These are phyloP conservation scores for Coranthus polyacanthus DNA, from an alignment of 2,797 vertebrate species.

Conservation along the genomic window DNA sequence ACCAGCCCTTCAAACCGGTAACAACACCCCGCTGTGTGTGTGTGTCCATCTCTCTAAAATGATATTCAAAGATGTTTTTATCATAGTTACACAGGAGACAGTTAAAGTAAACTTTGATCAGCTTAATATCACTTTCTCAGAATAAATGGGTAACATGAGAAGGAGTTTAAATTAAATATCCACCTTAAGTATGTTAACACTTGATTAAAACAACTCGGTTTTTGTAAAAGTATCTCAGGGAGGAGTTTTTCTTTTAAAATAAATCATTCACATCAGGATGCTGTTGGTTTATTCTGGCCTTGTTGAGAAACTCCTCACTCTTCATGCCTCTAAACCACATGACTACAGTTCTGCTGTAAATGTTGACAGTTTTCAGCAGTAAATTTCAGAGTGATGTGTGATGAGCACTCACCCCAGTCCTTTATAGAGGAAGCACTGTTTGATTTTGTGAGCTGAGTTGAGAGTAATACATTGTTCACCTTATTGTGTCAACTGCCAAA, in stretches of 20 bases:
- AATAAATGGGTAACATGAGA: background rate
- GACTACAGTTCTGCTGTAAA: slow-evolving; percentile 48
- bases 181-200: too few species aligned
- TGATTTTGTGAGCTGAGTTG: slow-evolving; percentile 33
- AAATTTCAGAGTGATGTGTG: slow-evolving; percentile 44
- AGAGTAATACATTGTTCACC: background rate
- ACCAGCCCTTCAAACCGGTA: slow-evolving; percentile 99
- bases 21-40: slow-evolving; percentile 28
- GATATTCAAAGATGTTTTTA: too few species aligned
- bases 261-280: slow-evolving; percentile 12
- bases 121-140: background rate
- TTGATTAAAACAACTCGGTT: too few species aligned
- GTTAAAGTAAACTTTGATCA: background rate
- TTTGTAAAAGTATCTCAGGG: slow-evolving; percentile 5
- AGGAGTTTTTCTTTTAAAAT: slow-evolving; percentile 11
- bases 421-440: slow-evolving; percentile 64
- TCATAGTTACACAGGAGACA: background rate
- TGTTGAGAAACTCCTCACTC: background rate
- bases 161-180: background rate
- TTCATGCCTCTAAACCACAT: slow-evolving; percentile 44
- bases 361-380: slow-evolving; percentile 61
- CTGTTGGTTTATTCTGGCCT: slow-evolving; percentile 35
- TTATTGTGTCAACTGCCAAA: slow-evolving; percentile 30
- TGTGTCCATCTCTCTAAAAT: too few species aligned
- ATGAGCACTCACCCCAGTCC: slow-evolving; percentile 24